These are phyloP conservation scores for Carcina quercana DNA, from an alignment of 2,888 invertebrate genomes.

Conservation along the genomic window DNA sequence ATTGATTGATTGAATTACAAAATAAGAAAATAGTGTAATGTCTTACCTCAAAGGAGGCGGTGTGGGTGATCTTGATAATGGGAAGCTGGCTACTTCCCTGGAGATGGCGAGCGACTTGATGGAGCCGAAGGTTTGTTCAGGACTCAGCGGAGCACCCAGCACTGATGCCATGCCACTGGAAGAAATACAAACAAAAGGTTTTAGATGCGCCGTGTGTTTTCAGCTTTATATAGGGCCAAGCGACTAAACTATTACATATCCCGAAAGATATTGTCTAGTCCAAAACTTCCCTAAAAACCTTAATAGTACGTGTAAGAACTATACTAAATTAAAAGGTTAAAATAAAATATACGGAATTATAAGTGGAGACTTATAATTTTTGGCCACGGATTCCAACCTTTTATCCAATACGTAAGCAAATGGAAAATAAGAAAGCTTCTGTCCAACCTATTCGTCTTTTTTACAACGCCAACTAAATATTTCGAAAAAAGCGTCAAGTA, in stretches of 20 bases:
- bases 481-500: too few relatives aligned
- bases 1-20: too few relatives aligned
- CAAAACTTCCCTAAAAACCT: too few relatives aligned
- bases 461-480: not conserved
- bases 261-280: too few relatives aligned
- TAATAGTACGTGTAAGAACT: too few relatives aligned
- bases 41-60: conserved; percentile 76
- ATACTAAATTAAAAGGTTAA: too few relatives aligned
- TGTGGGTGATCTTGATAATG: conserved; percentile 82
- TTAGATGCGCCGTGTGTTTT: not conserved
- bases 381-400: too few relatives aligned
- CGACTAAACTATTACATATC: too few relatives aligned
- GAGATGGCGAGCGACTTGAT: conserved; percentile 82
- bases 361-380: too few relatives aligned
- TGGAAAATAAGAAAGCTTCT: not conserved
- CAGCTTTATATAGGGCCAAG: too few relatives aligned
- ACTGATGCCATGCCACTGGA: conserved; percentile 80
- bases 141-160: conserved; percentile 79
- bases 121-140: conserved; percentile 83
- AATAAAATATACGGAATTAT: too few relatives aligned
- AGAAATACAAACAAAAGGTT: conserved; percentile 16
- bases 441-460: not conserved
- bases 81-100: conserved; percentile 84
- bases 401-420: not conserved
- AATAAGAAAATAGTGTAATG: too few relatives aligned